Evolutionary conservation across 2,888 invertebrate species (phyloP).

Genomic region (Aspidiotus rigidus): DNA sequence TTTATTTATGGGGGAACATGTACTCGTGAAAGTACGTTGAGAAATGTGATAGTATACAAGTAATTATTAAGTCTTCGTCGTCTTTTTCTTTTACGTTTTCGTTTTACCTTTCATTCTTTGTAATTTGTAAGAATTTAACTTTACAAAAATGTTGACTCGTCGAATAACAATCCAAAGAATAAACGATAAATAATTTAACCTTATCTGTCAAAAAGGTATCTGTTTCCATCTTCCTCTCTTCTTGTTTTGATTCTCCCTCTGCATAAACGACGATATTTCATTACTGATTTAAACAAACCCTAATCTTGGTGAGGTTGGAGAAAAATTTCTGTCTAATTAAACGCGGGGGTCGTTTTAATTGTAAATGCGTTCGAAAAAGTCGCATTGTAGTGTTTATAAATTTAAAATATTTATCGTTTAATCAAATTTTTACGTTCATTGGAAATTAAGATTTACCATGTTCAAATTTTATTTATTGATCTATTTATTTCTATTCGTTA

Average conservation of each 20-base stretch:
- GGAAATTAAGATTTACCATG: conserved; percentile 29
- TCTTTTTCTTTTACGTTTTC: background rate
- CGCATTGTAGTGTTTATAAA: conserved; percentile 6
- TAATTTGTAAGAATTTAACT: background rate
- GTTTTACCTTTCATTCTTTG: background rate
- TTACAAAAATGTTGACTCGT: too few relatives aligned
- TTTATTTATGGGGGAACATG: background rate
- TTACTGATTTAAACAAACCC: too few relatives aligned
- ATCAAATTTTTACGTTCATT: conserved; percentile 29
- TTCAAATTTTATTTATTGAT: conserved; percentile 12
- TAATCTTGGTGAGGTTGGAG: too few relatives aligned
- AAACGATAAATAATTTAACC: background rate
- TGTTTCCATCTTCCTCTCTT: too few relatives aligned
- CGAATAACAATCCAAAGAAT: background rate
- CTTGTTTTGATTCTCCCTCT: too few relatives aligned
- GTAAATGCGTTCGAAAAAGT: too few relatives aligned
- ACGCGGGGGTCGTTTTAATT: too few relatives aligned
- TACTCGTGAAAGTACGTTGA: background rate
- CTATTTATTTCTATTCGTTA: conserved; percentile 10
- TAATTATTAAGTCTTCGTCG: background rate
- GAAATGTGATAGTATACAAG: conserved; percentile 1
- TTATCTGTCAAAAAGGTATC: too few relatives aligned
- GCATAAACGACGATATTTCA: too few relatives aligned
- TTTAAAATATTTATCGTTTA: conserved; percentile 28
- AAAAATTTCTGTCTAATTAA: too few relatives aligned